A percentile compares a stretch with the other conserved stretches of the same genome.
Conservation (phyloP, 1,140 invertebrate genomes). For the Magallana angulata region DNA sequence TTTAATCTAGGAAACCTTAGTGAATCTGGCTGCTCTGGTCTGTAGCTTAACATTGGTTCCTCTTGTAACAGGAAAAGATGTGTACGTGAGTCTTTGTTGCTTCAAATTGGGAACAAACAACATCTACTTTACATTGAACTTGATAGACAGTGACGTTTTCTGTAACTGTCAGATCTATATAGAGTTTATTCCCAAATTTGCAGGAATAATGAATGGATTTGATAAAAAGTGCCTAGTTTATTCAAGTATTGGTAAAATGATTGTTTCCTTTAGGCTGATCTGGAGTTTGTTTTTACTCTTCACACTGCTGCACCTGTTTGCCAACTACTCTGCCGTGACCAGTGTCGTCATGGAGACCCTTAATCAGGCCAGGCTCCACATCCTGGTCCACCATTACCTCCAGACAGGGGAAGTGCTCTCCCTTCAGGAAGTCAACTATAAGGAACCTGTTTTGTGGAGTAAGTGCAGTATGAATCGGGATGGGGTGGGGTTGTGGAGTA, state of each 20-base stretch:
- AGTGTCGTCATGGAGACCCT: slow-evolving; percentile 87
- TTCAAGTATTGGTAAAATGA: not conserved
- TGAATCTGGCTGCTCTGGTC: slow-evolving; percentile 91
- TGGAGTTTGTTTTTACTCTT: slow-evolving; percentile 87
- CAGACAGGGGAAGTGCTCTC: slow-evolving; percentile 60
- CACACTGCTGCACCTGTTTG: slow-evolving; percentile 89
- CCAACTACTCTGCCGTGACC: slow-evolving; percentile 92
- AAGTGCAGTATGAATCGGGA: slow-evolving; percentile 51
- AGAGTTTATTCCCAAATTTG: no score
- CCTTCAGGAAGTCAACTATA: slow-evolving; percentile 66
- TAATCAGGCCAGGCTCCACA: slow-evolving; percentile 88
- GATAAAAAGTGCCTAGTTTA: no score
- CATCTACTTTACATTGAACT: no score
- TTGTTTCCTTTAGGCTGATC: slow-evolving; percentile 81
- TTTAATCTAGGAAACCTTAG: slow-evolving; percentile 88
- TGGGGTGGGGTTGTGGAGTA: slow-evolving; percentile 65
- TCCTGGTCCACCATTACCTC: slow-evolving; percentile 85
- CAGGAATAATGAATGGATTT: no score
- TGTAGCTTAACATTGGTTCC: slow-evolving; percentile 88
- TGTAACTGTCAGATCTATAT: no score
- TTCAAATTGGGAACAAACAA: no score
- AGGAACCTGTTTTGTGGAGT: slow-evolving; percentile 77
- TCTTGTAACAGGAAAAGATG: slow-evolving; percentile 81
- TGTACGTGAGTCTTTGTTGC: slow-evolving; percentile 69
- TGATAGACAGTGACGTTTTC: no score